Evolutionary conservation across 1,140 invertebrate species (phyloP).

Genomic region (Zaprionus vittiger): DNA sequence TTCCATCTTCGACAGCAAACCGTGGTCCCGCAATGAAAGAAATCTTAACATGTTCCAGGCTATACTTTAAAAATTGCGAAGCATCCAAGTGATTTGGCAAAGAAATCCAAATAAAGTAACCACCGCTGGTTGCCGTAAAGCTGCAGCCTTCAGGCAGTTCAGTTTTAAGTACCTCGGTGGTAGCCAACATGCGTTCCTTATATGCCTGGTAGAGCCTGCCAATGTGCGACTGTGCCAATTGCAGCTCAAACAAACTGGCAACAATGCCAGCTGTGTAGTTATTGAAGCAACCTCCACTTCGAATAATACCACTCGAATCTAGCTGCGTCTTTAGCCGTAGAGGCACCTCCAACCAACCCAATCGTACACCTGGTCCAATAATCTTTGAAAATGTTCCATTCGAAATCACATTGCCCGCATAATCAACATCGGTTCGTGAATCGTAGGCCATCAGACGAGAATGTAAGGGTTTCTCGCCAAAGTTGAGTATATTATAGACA

Average conservation of each 20-base stretch:
- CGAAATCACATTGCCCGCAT: slow-evolving; percentile 87
- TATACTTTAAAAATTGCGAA: slow-evolving; percentile 55
- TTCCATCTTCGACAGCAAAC: slow-evolving; percentile 82
- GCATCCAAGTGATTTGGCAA: slow-evolving; percentile 81
- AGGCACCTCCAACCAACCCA: slow-evolving; percentile 89
- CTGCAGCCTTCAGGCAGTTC: slow-evolving; percentile 85
- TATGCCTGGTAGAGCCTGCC: slow-evolving; percentile 84
- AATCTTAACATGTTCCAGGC: slow-evolving; percentile 74
- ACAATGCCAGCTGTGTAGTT: slow-evolving; percentile 87
- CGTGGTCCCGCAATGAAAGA: slow-evolving; percentile 85
- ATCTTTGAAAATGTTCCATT: slow-evolving; percentile 90
- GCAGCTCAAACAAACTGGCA: slow-evolving; percentile 85
- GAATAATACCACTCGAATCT: slow-evolving; percentile 85
- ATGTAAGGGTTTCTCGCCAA: slow-evolving; percentile 84
- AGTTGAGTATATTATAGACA: slow-evolving; percentile 88
- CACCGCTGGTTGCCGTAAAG: slow-evolving; percentile 85
- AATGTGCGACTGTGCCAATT: slow-evolving; percentile 85
- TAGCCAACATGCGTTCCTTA: slow-evolving; percentile 84
- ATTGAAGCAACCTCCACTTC: slow-evolving; percentile 87
- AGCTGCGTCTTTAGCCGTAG: slow-evolving; percentile 84
- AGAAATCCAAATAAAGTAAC: slow-evolving; percentile 87
- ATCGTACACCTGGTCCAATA: slow-evolving; percentile 87
- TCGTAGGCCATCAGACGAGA: slow-evolving; percentile 87
- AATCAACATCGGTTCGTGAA: slow-evolving; percentile 80
- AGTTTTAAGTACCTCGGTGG: slow-evolving; percentile 83